Percentiles rank a stretch among this genome's conserved stretches.
phyloP scores from a whole-genome alignment of 2,888 invertebrate species.

The Hymenopus coronatus region DNA sequence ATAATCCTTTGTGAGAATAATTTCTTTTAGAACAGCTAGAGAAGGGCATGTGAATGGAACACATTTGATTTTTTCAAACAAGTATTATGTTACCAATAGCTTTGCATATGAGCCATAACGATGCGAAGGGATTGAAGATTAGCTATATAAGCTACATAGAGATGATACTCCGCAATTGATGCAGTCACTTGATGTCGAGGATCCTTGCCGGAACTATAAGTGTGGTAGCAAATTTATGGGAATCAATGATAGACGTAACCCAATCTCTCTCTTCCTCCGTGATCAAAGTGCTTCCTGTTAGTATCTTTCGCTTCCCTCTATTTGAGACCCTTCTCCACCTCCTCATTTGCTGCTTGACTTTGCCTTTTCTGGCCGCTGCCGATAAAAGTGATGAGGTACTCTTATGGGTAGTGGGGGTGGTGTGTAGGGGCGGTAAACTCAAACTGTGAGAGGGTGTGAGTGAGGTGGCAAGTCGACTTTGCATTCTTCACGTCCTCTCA shows the following conservation, averaged over 20 bases:
- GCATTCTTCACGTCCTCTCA: neutral
- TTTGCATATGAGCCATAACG: no score
- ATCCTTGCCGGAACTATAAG: neutral
- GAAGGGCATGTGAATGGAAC: no score
- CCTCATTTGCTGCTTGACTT: neutral
- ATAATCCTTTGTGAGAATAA: no score
- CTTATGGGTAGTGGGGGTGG: neutral
- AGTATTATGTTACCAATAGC: no score
- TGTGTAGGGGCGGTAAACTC: neutral
- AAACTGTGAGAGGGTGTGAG: neutral
- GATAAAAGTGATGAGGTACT: slow-evolving; percentile 3
- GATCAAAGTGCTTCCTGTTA: neutral
- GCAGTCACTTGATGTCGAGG: neutral
- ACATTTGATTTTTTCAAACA: no score
- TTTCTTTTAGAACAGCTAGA: no score
- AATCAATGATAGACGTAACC: neutral
- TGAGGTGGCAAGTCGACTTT: neutral
- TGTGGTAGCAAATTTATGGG: neutral
- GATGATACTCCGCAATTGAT: neutral
- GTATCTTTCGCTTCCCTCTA: neutral
- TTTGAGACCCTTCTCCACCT: neutral
- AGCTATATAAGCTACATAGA: no score
- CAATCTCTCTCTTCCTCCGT: neutral
- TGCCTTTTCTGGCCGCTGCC: neutral
- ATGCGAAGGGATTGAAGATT: no score